phyloP scores from a whole-genome alignment of 2,113 vertebrate genomes.

The Scytalopus superciliaris region DNA sequence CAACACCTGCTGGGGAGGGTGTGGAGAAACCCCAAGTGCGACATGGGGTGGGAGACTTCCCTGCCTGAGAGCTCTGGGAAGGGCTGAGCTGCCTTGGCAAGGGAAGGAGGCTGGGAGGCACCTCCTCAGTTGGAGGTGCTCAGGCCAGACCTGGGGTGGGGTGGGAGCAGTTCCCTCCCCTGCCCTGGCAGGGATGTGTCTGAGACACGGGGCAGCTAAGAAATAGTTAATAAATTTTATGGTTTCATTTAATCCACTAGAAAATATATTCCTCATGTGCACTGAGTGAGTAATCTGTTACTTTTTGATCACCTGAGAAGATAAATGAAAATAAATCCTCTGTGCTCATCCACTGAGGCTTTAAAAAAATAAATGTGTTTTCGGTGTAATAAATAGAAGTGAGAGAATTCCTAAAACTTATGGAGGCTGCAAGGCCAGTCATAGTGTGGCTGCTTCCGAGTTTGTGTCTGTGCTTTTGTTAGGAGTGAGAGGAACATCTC shows the following conservation, averaged over 20 bases:
- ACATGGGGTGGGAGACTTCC: not conserved
- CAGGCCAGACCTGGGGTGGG: not conserved
- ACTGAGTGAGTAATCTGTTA: not conserved
- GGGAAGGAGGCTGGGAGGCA: not conserved
- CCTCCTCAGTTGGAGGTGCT: not conserved
- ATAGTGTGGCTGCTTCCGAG: not conserved
- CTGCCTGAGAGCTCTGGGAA: not conserved
- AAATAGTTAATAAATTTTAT: not conserved
- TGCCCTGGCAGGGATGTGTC: fast-evolving
- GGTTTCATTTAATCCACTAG: not conserved
- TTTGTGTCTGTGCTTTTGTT: not conserved
- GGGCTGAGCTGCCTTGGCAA: not conserved
- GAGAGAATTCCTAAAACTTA: not conserved
- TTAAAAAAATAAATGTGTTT: not conserved
- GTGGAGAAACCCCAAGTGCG: not conserved
- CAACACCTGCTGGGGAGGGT: not conserved
- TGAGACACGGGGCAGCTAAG: not conserved
- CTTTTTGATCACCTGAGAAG: not conserved
- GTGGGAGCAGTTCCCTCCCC: not conserved
- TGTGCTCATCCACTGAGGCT: not conserved
- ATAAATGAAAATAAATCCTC: not conserved
- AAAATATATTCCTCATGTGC: not conserved
- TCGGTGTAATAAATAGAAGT: not conserved
- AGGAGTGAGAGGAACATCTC: not conserved
- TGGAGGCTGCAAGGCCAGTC: fast-evolving